Evolutionary conservation across 2,888 invertebrate species (phyloP).

Genomic region (Sphecodes monilicornis): DNA sequence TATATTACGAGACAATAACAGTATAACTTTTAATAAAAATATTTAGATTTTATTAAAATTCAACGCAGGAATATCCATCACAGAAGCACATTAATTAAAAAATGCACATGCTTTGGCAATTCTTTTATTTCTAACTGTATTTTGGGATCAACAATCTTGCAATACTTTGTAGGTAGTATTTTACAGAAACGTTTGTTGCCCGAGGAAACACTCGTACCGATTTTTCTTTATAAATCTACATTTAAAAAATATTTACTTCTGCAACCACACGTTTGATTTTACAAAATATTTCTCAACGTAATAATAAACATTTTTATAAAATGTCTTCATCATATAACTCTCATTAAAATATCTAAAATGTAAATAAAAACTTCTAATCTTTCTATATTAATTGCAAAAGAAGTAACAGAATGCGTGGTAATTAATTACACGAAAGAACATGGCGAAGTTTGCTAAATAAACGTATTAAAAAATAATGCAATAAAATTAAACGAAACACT

Average conservation of each 20-base stretch:
- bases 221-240: background rate
- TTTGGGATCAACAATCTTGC: constrained; percentile 23
- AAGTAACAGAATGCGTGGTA: background rate
- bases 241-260: background rate
- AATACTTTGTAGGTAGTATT: background rate
- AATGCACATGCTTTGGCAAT: constrained; percentile 68
- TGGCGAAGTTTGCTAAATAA: background rate
- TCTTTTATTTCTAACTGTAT: constrained; percentile 36
- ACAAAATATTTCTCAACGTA: background rate
- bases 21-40: constrained; percentile 22
- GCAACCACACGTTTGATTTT: background rate
- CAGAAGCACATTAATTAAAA: constrained; percentile 61
- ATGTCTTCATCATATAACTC: background rate
- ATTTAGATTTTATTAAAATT: constrained; percentile 36
- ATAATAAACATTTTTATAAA: constrained; percentile 8
- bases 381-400: background rate
- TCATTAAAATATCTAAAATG: constrained; percentile 22
- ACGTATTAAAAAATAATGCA: constrained; percentile 1
- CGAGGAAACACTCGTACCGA: background rate
- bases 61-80: constrained; percentile 58
- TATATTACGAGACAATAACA: background rate
- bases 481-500: background rate
- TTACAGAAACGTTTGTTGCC: constrained; percentile 6
- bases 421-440: background rate
- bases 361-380: background rate